Percentiles rank a stretch among this genome's conserved stretches.
phyloP scores from a whole-genome alignment of 2,888 invertebrate species.

The Aphodius sticticus region DNA sequence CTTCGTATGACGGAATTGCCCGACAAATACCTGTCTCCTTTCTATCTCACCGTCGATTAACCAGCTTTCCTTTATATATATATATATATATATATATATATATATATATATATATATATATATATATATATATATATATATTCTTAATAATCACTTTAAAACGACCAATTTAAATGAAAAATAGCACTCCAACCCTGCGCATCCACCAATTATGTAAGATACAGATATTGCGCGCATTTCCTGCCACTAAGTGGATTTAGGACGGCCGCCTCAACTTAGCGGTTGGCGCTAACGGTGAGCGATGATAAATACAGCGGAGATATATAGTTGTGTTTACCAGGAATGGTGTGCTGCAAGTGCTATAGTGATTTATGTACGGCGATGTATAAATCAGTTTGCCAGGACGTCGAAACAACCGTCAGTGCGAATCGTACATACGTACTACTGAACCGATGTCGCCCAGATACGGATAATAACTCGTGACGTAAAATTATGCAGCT shows the following conservation, averaged over 20 bases:
- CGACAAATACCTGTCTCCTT: no score
- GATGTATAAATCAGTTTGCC: slow-evolving; percentile 19
- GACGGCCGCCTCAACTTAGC: not conserved
- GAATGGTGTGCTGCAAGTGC: slow-evolving; percentile 11
- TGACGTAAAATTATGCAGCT: slow-evolving; percentile 37
- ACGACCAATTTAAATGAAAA: not conserved
- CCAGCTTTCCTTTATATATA: no score
- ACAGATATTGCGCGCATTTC: not conserved
- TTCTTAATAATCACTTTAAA: no score
- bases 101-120: no score
- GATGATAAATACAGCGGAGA: not conserved
- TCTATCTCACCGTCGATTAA: no score
- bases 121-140: no score
- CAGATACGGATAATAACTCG: slow-evolving; percentile 33
- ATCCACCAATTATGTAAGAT: not conserved
- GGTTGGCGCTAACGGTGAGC: not conserved
- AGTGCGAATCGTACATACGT: not conserved
- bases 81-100: no score
- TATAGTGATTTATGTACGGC: slow-evolving; percentile 19
- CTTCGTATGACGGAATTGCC: no score
- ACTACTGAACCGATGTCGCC: not conserved
- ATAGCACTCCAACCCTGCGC: not conserved
- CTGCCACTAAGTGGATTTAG: not conserved
- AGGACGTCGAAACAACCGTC: slow-evolving; percentile 12
- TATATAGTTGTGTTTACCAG: not conserved